A percentile compares a stretch with the other conserved stretches of the same genome.
Conservation (phyloP, 2,797 vertebrate species). For the Halcyon smyrnensis region DNA sequence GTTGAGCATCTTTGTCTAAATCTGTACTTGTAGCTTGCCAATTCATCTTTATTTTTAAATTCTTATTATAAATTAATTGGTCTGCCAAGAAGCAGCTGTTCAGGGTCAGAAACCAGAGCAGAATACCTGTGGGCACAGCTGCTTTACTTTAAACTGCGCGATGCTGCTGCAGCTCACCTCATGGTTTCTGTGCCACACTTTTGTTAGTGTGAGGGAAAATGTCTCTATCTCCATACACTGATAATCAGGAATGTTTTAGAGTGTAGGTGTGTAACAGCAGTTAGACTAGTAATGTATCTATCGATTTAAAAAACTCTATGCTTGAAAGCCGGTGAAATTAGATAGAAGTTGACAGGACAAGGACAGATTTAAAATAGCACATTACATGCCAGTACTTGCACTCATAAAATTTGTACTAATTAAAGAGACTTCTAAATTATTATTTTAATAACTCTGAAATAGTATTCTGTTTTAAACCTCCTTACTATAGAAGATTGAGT, state of each 20-base stretch:
- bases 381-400: background rate
- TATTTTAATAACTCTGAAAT: background rate
- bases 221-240: background rate
- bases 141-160: background rate
- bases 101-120: background rate
- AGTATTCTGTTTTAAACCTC: background rate
- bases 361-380: conserved; percentile 15
- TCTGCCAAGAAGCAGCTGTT: background rate
- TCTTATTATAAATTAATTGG: background rate
- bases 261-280: background rate
- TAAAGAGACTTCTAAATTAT: background rate
- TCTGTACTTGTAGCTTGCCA: background rate
- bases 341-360: background rate
- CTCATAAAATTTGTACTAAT: background rate
- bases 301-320: background rate
- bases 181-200: background rate
- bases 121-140: background rate
- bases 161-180: background rate
- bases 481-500: background rate
- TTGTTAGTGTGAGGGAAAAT: background rate
- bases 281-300: background rate
- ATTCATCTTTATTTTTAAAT: background rate
- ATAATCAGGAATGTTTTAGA: background rate
- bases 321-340: background rate
- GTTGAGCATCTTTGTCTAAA: background rate